Base-by-base conservation (phyloP, 2,797 vertebrate genomes). In the Rhyacichthys aspro region DNA sequence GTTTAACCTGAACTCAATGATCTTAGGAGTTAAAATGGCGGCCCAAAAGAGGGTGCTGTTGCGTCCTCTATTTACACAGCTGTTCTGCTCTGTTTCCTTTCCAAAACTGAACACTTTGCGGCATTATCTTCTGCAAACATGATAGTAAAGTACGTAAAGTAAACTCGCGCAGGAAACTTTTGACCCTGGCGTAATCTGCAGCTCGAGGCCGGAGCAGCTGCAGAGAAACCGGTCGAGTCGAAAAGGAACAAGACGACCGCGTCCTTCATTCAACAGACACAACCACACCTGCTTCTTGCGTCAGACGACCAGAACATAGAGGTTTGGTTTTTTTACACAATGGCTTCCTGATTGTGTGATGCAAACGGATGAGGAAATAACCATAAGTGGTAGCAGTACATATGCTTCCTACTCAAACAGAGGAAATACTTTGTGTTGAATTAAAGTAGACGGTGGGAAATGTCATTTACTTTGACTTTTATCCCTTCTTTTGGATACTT, bases 231-330 rank as follows among this genome's bases (percentile, higher is more conserved):
- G 0, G 0, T 8, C 1, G 36, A 52, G 11, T 18, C 8, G 37
- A 56, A 28, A 16, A 3, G 18, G 52, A 7, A 46, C 58, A 68
- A 42, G 47, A 10, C 7, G 12, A 62, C 0, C 18, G 42, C 8
- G 18, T 54, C 74, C 68, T 76, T 69, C 70, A 60, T 4, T 14
- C 18, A 17, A 7, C 15, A 75, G 70, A 70, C 57, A 54, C 60
- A 81, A 67, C 70, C 59, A 58, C 70, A 72, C 49, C 61, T 75
- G 76, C 37, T 3, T 8, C 5, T 59, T 0, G 0, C 9, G 14
- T 50, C 17, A 14, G 2, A 32, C 1, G 12, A 36, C 2, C 34
- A 9, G 32, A 36, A n/a, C 6, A 5, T n/a, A n/a, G n/a, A 14
- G 7, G 19, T 38, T 38, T 52, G 5, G 17, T 10, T 34, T 38